Percentiles rank a stretch among this genome's conserved stretches.
Conservation (phyloP, 1,140 invertebrate species). For the Conopomorpha cramerella region DNA sequence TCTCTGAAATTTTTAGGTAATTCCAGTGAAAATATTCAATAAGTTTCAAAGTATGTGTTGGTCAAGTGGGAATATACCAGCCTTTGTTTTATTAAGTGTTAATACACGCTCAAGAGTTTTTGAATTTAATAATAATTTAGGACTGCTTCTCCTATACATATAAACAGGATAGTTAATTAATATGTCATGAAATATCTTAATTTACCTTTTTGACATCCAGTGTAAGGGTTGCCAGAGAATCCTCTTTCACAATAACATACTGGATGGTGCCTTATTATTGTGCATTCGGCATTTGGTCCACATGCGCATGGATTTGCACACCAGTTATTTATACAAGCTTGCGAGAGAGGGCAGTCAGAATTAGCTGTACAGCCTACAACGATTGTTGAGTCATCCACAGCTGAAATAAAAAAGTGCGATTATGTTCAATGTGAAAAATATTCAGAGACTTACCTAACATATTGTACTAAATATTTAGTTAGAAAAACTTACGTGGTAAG, state of each 20-base stretch:
- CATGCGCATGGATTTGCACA: constrained; percentile 86
- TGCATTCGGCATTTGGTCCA: constrained; percentile 79
- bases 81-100: no score
- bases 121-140: no score
- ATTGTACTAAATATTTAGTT: constrained; percentile 3
- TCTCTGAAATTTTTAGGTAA: no score
- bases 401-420: constrained; percentile 30
- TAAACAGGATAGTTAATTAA: no score
- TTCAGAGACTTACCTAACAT: no score
- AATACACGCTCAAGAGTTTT: no score
- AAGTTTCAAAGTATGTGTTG: no score
- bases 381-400: constrained; percentile 49
- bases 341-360: constrained; percentile 75
- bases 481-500: constrained; percentile 70
- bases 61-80: no score
- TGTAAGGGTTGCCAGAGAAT: constrained; percentile 82
- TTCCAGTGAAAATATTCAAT: no score
- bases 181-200: constrained; percentile 5
- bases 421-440: no score
- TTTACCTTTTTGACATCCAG: constrained; percentile 75
- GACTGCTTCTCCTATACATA: no score
- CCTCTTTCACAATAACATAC: constrained; percentile 78
- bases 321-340: constrained; percentile 77
- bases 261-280: constrained; percentile 79
- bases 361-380: constrained; percentile 76